Conservation (phyloP, 2,888 invertebrate genomes). For the Psylliodes chrysocephalus region DNA sequence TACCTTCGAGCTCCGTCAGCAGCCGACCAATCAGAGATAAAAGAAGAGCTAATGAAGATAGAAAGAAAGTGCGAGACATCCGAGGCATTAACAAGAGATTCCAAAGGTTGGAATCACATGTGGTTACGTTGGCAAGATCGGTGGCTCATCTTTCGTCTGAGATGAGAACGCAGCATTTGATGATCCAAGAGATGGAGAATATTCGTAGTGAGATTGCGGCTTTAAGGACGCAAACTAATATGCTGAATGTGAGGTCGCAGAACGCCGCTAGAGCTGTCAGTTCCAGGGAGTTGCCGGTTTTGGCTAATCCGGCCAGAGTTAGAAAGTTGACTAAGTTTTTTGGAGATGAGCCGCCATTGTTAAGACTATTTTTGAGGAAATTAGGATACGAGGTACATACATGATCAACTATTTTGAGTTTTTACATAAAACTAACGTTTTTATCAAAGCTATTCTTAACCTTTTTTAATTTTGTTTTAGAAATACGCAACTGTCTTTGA, state of each 20-base stretch:
- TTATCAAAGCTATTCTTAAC: no score
- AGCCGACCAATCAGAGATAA: slow-evolving; percentile 81
- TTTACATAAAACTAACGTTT: no score
- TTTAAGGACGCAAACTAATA: slow-evolving; percentile 74
- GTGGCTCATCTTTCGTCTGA: slow-evolving; percentile 92
- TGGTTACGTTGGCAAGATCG: slow-evolving; percentile 88
- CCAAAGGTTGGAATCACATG: slow-evolving; percentile 89
- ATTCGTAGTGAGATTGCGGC: slow-evolving; percentile 85
- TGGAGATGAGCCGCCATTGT: slow-evolving; percentile 90
- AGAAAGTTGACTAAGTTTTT: slow-evolving; percentile 93
- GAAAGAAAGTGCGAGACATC: slow-evolving; percentile 76
- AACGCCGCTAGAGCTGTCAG: slow-evolving; percentile 70
- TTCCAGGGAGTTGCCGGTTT: slow-evolving; percentile 73
- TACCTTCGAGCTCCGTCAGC: slow-evolving; percentile 85
- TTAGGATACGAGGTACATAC: slow-evolving; percentile 86
- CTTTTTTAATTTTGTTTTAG: slow-evolving; percentile 71
- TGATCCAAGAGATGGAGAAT: slow-evolving; percentile 90
- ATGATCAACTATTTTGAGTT: neutral
- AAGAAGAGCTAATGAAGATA: slow-evolving; percentile 73
- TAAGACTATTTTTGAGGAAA: slow-evolving; percentile 88
- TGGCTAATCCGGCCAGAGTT: slow-evolving; percentile 87
- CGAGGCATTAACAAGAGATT: slow-evolving; percentile 84
- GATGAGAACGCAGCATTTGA: slow-evolving; percentile 88
- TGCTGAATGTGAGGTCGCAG: slow-evolving; percentile 73
- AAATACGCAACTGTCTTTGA: slow-evolving; percentile 88